phyloP scores from a whole-genome alignment of 2,113 vertebrate genomes.

The Nansenia antarctica region DNA sequence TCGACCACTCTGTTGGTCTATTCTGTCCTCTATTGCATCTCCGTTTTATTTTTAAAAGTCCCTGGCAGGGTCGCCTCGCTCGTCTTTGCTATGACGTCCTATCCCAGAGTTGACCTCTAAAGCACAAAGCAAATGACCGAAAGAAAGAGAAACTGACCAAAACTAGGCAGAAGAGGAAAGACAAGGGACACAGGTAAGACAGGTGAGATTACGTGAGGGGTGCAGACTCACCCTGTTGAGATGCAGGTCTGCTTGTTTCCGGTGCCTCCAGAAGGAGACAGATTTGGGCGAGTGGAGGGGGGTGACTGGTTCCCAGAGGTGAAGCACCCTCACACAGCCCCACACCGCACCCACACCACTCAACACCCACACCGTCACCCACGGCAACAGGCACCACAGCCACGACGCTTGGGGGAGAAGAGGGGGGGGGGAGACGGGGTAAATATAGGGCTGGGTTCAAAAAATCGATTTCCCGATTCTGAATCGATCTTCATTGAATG shows the following conservation, averaged over 20 bases:
- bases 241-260: conserved; percentile 93
- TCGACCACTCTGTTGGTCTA: too few relatives aligned
- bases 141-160: background rate
- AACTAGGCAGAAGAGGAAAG: background rate
- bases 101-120: too few relatives aligned
- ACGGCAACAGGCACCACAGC: conserved; percentile 93
- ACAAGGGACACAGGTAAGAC: background rate
- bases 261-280: conserved; percentile 93
- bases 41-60: too few relatives aligned
- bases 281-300: conserved; percentile 91
- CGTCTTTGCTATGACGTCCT: too few relatives aligned
- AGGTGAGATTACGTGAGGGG: too few relatives aligned
- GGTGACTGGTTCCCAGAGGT: conserved; percentile 92
- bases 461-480: too few relatives aligned
- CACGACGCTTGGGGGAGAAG: conserved; percentile 71
- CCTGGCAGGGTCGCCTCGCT: too few relatives aligned
- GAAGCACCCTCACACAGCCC: conserved; percentile 90
- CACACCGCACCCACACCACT: conserved; percentile 92
- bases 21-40: too few relatives aligned
- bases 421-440: background rate
- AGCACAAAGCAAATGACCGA: too few relatives aligned
- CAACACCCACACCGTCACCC: conserved; percentile 90
- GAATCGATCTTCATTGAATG: too few relatives aligned
- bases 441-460: too few relatives aligned
- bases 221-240: conserved; percentile 80